These are phyloP conservation scores for Sceliomorpha sp. DNA, from an alignment of 2,888 invertebrate species.

Conservation along the genomic window DNA sequence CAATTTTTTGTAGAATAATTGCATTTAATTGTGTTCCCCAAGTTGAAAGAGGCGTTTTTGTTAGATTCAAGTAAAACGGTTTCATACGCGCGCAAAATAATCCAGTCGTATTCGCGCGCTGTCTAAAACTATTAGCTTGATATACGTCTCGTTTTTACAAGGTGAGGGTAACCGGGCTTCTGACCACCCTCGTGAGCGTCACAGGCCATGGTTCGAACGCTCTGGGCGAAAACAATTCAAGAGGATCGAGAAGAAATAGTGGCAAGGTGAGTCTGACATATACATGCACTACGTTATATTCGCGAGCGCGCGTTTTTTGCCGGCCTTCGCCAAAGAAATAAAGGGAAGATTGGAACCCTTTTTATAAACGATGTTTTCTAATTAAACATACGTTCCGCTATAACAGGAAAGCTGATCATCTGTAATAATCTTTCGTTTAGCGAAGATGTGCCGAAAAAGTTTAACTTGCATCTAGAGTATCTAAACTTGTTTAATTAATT, in stretches of 20 bases:
- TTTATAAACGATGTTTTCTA: no score
- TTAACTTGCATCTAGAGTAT: no score
- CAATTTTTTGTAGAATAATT: constrained; percentile 8
- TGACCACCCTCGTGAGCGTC: constrained; percentile 91
- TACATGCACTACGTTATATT: no score
- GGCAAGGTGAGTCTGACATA: constrained; percentile 37
- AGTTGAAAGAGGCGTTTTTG: constrained; percentile 9
- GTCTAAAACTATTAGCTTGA: constrained; percentile 4
- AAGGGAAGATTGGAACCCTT: no score
- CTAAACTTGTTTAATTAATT: no score
- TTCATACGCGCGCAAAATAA: neutral
- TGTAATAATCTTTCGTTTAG: no score
- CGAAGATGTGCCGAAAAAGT: no score
- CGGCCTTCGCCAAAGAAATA: no score
- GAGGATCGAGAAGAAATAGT: constrained; percentile 45
- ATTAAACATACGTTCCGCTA: no score
- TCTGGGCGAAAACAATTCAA: constrained; percentile 25
- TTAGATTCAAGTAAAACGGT: constrained; percentile 5
- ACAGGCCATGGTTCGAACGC: constrained; percentile 83
- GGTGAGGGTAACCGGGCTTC: constrained; percentile 89
- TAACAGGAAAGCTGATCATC: no score
- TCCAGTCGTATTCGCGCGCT: constrained; percentile 11
- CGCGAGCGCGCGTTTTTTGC: no score
- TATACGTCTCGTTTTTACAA: constrained; percentile 44
- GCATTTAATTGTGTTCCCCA: constrained; percentile 6